Base-by-base conservation (phyloP, 53 echinoderm and acorn worm species). In the Actinopyga echinites region DNA sequence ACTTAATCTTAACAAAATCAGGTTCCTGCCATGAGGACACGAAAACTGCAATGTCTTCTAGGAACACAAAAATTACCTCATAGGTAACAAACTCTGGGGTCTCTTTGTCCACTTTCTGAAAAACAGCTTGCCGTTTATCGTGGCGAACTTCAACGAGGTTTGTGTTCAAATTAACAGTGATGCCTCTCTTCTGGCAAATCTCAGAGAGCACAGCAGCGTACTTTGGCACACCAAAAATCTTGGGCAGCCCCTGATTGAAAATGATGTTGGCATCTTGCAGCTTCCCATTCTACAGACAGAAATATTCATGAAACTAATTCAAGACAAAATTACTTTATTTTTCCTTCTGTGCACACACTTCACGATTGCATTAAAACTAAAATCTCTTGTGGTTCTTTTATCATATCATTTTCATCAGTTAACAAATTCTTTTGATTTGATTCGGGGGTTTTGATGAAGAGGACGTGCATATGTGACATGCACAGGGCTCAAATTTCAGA, bases 141-240 rank as follows among this genome's bases (percentile, higher is more conserved):
- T 91, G 91, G 42, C 84, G 85, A 12, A 96, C 87, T 84, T 96
- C 96, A 2, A 92, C 90, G 10, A 96, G 92, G 62, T 88, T 88
- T 69, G 87, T 87, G 29, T 88, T 84, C 20, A 87, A 64, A 80
- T 96, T 91, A 40, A 93, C 90, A 42, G 84, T 65, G 49, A 96
- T 96, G 20, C 66, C 91, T 28, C 96, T 74, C 37, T 85, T 21
- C 52, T 96, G 74, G 65, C 93, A 89, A 42, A 96, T 75, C 44
- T 91, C 82, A 26, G 32, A 66, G 71, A 96, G 90, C 30, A 83
- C 68, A 7, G 87, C 85, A 21, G 93, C 93, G 75, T 96, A 96
- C 86, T 96, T 96, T 23, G 89, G 83, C 25, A 85, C 91, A 23
- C 91, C 86, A 75, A 96, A 96, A 37, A 96, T 96, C 17, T 85